phyloP scores from a whole-genome alignment of 1,140 invertebrate species.

The Drosophila carrolli region DNA sequence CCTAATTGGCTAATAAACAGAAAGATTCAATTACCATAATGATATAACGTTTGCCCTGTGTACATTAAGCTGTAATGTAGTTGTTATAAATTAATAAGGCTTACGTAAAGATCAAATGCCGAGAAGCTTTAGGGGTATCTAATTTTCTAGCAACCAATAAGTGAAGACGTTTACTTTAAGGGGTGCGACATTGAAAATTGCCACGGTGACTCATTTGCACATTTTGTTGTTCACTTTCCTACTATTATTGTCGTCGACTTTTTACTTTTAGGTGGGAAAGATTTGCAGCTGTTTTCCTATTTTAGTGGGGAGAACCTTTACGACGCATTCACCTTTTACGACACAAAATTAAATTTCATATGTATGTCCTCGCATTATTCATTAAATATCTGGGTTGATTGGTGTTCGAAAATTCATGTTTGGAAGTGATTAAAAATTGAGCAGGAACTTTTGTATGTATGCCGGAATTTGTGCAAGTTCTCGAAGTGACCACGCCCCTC shows the following conservation, averaged over 20 bases:
- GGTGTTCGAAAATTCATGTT: conserved; percentile 27
- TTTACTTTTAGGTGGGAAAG: conserved; percentile 14
- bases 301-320: neutral
- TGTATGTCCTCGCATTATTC: neutral
- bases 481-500: conserved; percentile 20
- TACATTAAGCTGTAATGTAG: no score
- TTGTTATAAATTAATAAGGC: no score
- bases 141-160: conserved; percentile 3
- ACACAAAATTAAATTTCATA: neutral
- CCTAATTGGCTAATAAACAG: conserved; percentile 1
- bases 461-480: conserved; percentile 35
- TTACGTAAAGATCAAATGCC: neutral
- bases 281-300: conserved; percentile 47
- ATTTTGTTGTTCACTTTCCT: conserved; percentile 2
- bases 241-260: neutral
- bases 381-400: conserved; percentile 55
- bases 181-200: conserved; percentile 17
- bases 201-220: conserved; percentile 23
- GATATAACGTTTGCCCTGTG: neutral
- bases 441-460: conserved; percentile 2
- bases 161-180: neutral
- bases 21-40: conserved; percentile 1
- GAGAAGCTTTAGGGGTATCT: neutral
- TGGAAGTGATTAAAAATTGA: conserved; percentile 36
- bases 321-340: conserved; percentile 2